Percentiles rank a stretch among this genome's conserved stretches.
Conservation (phyloP, 2,797 vertebrate species). For the Petrocephalus sullivani region DNA sequence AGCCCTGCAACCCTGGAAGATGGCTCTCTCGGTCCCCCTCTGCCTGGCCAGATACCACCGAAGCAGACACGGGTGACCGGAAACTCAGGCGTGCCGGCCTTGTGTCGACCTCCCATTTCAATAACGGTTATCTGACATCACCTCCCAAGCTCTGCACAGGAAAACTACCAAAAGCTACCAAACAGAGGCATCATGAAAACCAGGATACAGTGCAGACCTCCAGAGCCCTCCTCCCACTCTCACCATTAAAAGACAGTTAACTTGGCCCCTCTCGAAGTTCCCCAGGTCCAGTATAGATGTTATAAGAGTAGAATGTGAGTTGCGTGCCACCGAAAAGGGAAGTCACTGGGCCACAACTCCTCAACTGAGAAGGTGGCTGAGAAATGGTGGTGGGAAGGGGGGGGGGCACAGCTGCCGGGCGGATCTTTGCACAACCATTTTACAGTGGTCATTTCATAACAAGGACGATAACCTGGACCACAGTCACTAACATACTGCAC, state of each 20-base stretch:
- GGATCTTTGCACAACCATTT: background rate
- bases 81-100: background rate
- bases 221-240: background rate
- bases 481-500: background rate
- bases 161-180: background rate
- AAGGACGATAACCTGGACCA: background rate
- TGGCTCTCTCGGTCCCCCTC: background rate
- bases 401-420: background rate
- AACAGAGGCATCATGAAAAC: background rate
- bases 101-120: background rate
- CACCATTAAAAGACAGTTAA: background rate
- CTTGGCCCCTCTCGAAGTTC: background rate
- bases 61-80: background rate
- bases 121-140: background rate
- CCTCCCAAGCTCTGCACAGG: background rate
- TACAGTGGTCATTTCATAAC: background rate
- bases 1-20: background rate
- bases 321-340: background rate
- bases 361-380: background rate
- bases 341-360: background rate
- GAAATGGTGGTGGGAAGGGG: background rate
- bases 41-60: background rate
- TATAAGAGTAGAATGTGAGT: background rate
- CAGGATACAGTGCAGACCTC: background rate
- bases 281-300: background rate